Percentiles rank a stretch among this genome's conserved stretches.
These are phyloP conservation scores for Pocillopora grandis DNA, from an alignment of 92 coral and sea anemone species.

Conservation along the genomic window DNA sequence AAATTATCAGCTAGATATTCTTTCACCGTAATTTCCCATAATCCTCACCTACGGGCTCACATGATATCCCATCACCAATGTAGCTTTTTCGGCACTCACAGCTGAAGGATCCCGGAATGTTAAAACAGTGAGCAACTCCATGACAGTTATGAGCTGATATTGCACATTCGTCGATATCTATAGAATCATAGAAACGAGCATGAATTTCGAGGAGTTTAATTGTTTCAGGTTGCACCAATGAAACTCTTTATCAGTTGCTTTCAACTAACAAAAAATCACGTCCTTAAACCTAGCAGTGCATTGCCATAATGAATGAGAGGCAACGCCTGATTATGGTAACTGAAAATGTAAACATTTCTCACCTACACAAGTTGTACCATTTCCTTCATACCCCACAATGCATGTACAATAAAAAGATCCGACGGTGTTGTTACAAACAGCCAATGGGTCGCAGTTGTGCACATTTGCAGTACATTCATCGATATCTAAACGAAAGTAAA, in stretches of 20 bases:
- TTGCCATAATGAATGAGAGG: background rate
- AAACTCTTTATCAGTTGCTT: background rate
- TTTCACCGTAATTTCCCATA: background rate
- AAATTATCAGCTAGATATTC: no score
- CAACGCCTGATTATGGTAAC: background rate
- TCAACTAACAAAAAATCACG: no score
- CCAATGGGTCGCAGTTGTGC: background rate
- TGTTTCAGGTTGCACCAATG: background rate
- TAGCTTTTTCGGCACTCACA: slow-evolving; percentile 7
- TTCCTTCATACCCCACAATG: slow-evolving; percentile 14
- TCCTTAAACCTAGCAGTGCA: no score
- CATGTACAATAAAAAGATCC: slow-evolving; percentile 20
- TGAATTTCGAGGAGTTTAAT: background rate
- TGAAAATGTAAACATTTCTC: background rate
- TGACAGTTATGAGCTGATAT: slow-evolving; percentile 1
- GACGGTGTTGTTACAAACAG: slow-evolving; percentile 7
- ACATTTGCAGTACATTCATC: slow-evolving; percentile 13
- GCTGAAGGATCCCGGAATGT: slow-evolving; percentile 4
- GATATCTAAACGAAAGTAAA: background rate
- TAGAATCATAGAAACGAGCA: background rate
- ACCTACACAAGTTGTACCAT: slow-evolving; percentile 3
- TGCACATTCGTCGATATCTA: slow-evolving; percentile 19
- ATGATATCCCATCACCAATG: slow-evolving; percentile 1
- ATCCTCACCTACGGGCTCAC: background rate
- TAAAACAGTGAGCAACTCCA: slow-evolving; percentile 23